These are phyloP conservation scores for Solenodon paradoxus DNA, from an alignment of 2,113 vertebrate genomes.

Conservation along the genomic window DNA sequence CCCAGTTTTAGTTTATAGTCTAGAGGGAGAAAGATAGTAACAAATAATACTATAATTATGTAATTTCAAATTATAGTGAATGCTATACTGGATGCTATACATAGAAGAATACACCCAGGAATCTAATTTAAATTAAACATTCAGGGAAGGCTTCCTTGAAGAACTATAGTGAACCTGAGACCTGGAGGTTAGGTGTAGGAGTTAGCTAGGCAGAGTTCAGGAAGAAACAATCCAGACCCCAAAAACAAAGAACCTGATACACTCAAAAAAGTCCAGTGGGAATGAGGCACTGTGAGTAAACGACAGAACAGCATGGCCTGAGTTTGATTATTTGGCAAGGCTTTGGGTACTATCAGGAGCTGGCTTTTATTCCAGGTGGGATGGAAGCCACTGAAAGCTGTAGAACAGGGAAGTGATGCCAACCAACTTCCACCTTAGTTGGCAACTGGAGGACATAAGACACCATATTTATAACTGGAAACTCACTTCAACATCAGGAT, in stretches of 20 bases:
- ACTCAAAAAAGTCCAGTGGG: not conserved
- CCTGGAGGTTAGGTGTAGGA: not conserved
- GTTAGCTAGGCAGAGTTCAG: not conserved
- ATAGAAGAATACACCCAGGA: not conserved
- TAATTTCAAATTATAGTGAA: not conserved
- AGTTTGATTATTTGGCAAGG: not conserved
- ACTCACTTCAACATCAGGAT: not conserved
- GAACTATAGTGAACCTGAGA: not conserved
- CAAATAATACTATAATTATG: not conserved
- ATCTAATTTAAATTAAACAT: not conserved
- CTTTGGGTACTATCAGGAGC: too few species aligned
- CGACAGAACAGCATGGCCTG: not conserved
- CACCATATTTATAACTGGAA: not conserved
- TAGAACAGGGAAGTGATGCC: not conserved
- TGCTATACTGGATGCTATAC: not conserved
- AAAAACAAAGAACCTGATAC: not conserved
- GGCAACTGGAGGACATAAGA: not conserved
- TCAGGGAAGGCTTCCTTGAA: not conserved
- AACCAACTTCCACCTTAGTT: too few species aligned
- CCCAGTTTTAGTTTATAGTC: not conserved
- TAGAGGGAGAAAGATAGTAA: not conserved
- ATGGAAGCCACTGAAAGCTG: not conserved
- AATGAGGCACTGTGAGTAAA: not conserved
- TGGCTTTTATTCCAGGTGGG: not conserved
- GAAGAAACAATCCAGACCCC: not conserved